These are phyloP conservation scores for Gymnoscelis rufifasciata DNA, from an alignment of 2,888 invertebrate genomes.

Conservation along the genomic window DNA sequence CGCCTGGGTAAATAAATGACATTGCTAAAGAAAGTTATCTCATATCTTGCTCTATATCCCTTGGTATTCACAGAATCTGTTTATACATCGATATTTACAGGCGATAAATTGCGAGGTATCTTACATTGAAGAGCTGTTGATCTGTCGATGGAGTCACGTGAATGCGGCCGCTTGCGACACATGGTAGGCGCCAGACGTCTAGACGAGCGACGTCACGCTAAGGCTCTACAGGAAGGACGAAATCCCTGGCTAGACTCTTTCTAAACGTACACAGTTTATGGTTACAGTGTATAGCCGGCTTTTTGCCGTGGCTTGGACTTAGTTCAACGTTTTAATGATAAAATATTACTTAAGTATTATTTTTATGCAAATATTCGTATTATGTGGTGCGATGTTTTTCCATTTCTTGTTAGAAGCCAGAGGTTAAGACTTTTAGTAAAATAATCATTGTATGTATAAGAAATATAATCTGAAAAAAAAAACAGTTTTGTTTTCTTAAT, in stretches of 20 bases:
- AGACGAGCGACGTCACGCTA: slow-evolving; percentile 63
- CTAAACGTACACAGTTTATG: neutral
- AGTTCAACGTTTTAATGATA: too few species aligned
- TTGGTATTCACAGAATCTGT: slow-evolving; percentile 8
- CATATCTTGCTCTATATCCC: neutral
- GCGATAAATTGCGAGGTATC: slow-evolving; percentile 9
- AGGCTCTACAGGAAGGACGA: slow-evolving; percentile 61
- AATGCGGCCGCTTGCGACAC: slow-evolving; percentile 39
- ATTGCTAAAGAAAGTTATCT: neutral
- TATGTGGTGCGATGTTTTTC: too few species aligned
- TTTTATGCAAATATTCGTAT: too few species aligned
- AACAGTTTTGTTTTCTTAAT: too few species aligned
- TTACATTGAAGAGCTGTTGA: slow-evolving; percentile 13
- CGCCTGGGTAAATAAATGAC: too few species aligned
- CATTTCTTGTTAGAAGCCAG: too few species aligned
- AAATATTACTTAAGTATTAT: too few species aligned
- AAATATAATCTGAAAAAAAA: too few species aligned
- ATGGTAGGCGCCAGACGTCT: slow-evolving; percentile 63
- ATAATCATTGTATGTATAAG: too few species aligned
- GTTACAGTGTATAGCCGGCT: too few species aligned
- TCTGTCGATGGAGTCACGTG: slow-evolving; percentile 28
- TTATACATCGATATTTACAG: slow-evolving; percentile 11
- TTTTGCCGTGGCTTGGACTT: too few species aligned
- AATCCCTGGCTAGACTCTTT: slow-evolving; percentile 32
- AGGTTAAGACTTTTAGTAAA: too few species aligned